A percentile compares a stretch with the other conserved stretches of the same genome.
Evolutionary conservation across 2,888 invertebrate species (phyloP).

Genomic region (Erebia palarica): DNA sequence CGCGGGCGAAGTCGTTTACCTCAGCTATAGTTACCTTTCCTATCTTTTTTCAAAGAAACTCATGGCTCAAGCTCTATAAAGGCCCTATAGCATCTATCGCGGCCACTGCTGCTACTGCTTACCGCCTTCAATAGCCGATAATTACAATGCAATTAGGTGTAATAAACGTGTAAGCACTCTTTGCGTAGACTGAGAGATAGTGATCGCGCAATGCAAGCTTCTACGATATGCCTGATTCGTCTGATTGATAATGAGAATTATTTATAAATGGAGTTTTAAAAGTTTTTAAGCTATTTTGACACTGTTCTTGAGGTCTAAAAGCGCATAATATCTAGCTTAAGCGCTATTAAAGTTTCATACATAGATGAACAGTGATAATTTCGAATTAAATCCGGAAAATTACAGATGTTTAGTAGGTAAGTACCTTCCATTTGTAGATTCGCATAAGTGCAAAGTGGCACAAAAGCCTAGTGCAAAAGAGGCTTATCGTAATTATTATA

Average conservation of each 20-base stretch:
- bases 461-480: not conserved
- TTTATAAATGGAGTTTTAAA: not conserved
- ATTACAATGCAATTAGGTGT: constrained; percentile 67
- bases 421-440: not conserved
- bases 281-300: not conserved
- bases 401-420: no score
- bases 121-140: constrained; percentile 62
- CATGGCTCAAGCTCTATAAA: constrained; percentile 30
- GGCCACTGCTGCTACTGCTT: constrained; percentile 48
- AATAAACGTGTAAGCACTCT: constrained; percentile 58
- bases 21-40: not conserved
- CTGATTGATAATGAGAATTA: not conserved
- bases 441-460: not conserved
- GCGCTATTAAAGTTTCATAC: no score
- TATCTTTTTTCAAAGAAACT: no score
- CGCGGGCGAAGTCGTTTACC: no score
- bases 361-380: no score
- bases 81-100: constrained; percentile 23
- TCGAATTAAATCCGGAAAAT: no score
- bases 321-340: not conserved
- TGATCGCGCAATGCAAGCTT: constrained; percentile 4
- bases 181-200: constrained; percentile 31
- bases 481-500: not conserved
- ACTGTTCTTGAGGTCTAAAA: not conserved
- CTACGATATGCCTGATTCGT: not conserved